Conservation (phyloP, 2,888 invertebrate genomes). For the Volucella zonaria region DNA sequence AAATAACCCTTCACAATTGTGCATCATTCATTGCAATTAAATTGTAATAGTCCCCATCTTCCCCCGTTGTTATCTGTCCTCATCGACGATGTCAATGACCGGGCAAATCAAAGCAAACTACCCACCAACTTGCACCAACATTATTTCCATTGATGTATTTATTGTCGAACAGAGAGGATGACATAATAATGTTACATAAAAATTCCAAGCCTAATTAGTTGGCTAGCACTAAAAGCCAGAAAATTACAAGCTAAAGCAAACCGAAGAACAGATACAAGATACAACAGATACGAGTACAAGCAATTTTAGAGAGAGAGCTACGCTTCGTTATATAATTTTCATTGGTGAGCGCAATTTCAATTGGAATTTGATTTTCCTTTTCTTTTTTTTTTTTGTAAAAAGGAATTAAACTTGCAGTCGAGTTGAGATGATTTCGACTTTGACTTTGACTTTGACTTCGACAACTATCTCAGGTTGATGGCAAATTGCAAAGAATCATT, state of each 20-base stretch:
- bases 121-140: not conserved
- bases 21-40: conserved; percentile 54
- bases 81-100: conserved; percentile 63
- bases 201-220: conserved; percentile 70
- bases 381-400: not conserved
- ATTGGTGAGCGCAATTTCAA: conserved; percentile 19
- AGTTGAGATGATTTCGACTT: too few species aligned
- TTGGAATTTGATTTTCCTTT: conserved; percentile 30
- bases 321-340: conserved; percentile 50
- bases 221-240: conserved; percentile 34
- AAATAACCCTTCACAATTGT: conserved; percentile 51
- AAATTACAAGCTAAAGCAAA: conserved; percentile 46
- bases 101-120: conserved; percentile 19
- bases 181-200: conserved; percentile 68
- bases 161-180: conserved; percentile 27
- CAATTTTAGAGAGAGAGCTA: conserved; percentile 39
- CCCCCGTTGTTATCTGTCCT: conserved; percentile 18
- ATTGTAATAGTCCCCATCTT: conserved; percentile 1
- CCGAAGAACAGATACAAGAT: conserved; percentile 28
- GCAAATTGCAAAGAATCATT: conserved; percentile 20
- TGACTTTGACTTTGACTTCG: too few species aligned
- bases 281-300: not conserved
- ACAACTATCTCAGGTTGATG: not conserved
- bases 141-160: conserved; percentile 3
- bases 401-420: conserved; percentile 12